Evolutionary conservation across 2,113 vertebrate species (phyloP).

Genomic region (Corydoras sp.): DNA sequence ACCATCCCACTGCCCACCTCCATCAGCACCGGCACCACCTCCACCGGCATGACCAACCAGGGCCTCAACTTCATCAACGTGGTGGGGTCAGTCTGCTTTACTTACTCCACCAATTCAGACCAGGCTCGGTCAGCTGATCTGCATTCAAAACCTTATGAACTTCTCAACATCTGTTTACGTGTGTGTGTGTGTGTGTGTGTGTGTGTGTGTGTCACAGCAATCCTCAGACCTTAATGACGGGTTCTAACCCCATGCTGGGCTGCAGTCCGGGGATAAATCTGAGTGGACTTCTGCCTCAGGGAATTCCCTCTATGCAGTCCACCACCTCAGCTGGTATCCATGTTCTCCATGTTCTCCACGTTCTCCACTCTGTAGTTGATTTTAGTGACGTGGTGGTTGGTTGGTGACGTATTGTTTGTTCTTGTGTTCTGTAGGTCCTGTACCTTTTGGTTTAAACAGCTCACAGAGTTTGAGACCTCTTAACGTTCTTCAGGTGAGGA

Average conservation of each 20-base stretch:
- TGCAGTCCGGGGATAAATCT: conserved; percentile 83
- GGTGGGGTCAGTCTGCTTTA: conserved; percentile 89
- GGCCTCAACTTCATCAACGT: conserved; percentile 97
- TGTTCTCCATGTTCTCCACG: not conserved
- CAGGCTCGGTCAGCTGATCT: no score
- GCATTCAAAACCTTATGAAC: no score
- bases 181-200: not conserved
- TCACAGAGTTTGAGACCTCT: conserved; percentile 81
- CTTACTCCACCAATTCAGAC: not conserved
- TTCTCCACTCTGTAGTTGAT: no score
- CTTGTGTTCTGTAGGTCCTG: conserved; percentile 66
- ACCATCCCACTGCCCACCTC: conserved; percentile 93
- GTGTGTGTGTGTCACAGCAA: conserved; percentile 65
- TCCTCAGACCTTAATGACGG: conserved; percentile 89
- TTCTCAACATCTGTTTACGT: not conserved
- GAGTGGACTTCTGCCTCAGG: conserved; percentile 86
- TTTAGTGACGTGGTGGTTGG: no score
- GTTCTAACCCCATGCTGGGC: conserved; percentile 85
- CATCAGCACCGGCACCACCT: conserved; percentile 84
- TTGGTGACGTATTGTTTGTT: not conserved
- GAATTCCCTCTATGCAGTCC: conserved; percentile 83
- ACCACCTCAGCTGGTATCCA: conserved; percentile 79
- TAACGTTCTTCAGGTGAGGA: conserved; percentile 90
- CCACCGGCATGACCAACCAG: conserved; percentile 85
- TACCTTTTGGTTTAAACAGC: conserved; percentile 85